These are phyloP conservation scores for Rafetus swinhoei DNA, from an alignment of 2,113 vertebrate genomes.

Conservation along the genomic window DNA sequence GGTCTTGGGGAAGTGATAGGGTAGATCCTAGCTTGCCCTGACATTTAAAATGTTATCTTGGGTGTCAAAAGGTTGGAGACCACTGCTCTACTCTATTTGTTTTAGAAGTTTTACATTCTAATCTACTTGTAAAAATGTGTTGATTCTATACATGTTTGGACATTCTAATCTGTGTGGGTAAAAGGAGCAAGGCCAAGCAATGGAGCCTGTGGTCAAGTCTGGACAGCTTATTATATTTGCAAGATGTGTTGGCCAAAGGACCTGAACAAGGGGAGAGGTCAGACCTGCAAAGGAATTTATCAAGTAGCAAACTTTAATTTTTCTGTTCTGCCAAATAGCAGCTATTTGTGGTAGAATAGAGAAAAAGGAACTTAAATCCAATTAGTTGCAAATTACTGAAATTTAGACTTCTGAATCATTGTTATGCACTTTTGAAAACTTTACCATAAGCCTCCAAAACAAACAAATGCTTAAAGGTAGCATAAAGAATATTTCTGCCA, in stretches of 20 bases:
- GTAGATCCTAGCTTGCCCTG: too few relatives aligned
- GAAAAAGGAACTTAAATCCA: not conserved
- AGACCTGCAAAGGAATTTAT: not conserved
- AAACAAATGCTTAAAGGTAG: not conserved
- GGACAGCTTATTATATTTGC: not conserved
- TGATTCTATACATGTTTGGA: not conserved
- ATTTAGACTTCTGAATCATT: not conserved
- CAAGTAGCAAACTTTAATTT: not conserved
- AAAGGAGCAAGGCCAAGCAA: not conserved
- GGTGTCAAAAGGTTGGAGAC: too few relatives aligned
- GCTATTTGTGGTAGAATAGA: not conserved
- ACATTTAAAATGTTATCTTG: too few relatives aligned
- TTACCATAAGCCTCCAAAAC: not conserved
- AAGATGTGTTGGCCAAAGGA: rapidly evolving
- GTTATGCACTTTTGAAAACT: not conserved
- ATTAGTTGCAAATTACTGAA: not conserved
- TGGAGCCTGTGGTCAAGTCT: rapidly evolving
- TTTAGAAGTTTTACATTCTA: not conserved
- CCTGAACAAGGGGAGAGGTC: not conserved
- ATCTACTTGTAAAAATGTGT: not conserved
- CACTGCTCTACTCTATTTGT: not conserved
- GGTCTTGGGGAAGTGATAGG: too few relatives aligned
- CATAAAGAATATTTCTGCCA: rapidly evolving
- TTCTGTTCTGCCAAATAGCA: not conserved
- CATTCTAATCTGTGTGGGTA: not conserved